Conservation (phyloP, 2,113 vertebrate species). For the Charadrius vociferus region DNA sequence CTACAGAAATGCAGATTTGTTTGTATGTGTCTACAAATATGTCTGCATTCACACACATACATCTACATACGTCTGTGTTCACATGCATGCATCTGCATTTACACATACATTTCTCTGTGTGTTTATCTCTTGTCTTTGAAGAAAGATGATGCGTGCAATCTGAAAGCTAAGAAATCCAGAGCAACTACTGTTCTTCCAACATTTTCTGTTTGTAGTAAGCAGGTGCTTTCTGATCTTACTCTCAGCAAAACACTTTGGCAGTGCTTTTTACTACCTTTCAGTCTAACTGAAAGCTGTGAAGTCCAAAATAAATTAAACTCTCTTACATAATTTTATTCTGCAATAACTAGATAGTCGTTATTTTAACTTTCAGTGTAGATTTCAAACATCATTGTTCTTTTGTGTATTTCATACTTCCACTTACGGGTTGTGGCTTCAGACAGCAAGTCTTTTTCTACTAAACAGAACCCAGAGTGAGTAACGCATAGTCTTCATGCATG, state of each 20-base stretch:
- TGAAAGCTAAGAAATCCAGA: background rate
- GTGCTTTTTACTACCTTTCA: background rate
- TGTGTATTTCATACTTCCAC: background rate
- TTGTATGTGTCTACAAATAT: background rate
- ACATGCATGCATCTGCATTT: rapidly evolving
- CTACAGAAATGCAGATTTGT: background rate
- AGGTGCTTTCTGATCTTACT: background rate
- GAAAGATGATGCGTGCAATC: background rate
- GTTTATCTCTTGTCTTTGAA: background rate
- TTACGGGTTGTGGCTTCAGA: background rate
- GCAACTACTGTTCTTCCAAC: background rate
- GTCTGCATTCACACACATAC: rapidly evolving
- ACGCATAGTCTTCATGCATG: background rate
- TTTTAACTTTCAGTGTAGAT: background rate
- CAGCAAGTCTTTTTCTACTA: background rate
- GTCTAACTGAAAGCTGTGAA: background rate
- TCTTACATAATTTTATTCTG: too few relatives aligned
- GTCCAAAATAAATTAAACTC: background rate
- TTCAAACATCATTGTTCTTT: background rate
- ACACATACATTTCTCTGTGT: background rate
- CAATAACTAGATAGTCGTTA: background rate
- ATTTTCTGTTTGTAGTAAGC: background rate
- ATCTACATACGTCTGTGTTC: background rate
- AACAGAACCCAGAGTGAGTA: background rate
- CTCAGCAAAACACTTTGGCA: background rate